Percentiles rank a stretch among this genome's conserved stretches.
phyloP scores from a whole-genome alignment of 2,888 invertebrate genomes.

The Xanthorhoe spadicearia region DNA sequence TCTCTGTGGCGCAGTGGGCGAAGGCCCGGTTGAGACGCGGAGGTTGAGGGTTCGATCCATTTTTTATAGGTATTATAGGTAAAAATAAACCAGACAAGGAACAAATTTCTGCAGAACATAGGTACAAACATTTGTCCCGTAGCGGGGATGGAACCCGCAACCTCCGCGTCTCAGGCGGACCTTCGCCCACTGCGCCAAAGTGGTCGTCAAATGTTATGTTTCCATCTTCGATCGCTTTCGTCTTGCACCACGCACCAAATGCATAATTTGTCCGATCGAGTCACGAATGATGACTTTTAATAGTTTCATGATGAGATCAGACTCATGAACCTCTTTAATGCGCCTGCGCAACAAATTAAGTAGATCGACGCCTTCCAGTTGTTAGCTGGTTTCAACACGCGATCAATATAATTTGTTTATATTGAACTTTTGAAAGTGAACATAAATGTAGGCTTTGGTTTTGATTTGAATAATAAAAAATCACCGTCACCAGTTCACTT shows the following conservation, averaged over 20 bases:
- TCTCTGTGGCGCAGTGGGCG: no score
- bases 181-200: no score
- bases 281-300: slow-evolving; percentile 70
- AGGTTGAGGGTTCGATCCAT: no score
- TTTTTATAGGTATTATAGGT: no score
- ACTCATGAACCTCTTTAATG: slow-evolving; percentile 46
- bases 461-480: background rate
- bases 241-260: slow-evolving; percentile 49
- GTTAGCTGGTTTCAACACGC: slow-evolving; percentile 36
- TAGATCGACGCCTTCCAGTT: slow-evolving; percentile 28
- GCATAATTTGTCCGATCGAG: slow-evolving; percentile 59
- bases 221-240: background rate
- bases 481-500: no score
- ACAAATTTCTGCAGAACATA: no score
- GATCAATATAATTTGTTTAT: slow-evolving; percentile 8
- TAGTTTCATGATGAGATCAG: slow-evolving; percentile 57
- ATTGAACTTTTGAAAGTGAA: background rate
- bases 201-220: background rate
- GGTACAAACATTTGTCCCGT: no score
- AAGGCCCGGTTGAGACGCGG: no score
- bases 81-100: no score
- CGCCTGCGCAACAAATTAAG: slow-evolving; percentile 35
- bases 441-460: background rate
- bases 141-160: no score
- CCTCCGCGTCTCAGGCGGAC: no score